Base-by-base conservation (phyloP, 2,797 vertebrate genomes). In the Coregonus ussuriensis region DNA sequence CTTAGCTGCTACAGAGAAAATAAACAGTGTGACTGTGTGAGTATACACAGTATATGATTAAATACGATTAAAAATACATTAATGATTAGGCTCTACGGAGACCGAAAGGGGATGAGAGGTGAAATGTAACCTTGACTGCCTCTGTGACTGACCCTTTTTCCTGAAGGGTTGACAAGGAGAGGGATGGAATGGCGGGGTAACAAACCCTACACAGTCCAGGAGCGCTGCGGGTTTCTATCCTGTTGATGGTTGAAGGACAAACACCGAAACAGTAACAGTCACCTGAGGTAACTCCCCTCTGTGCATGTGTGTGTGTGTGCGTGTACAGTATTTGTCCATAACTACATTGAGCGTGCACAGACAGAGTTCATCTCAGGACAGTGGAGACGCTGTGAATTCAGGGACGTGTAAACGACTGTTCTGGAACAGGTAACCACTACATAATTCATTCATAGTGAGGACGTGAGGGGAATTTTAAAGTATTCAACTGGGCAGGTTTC, bases 321-420 rank as follows among this genome's bases (percentile, higher is more conserved):
- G 72, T n/a, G 9, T 47, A 47, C 41, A 47, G 41, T 47, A 47
- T 13, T 15, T 74, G 72, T 62, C 11, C 52, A 21, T 35, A 16
- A 25, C 25, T 67, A 31, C 15, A 35, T 35, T 35, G 37, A 11
- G 37, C 3, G n/a, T 47, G 41, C 16, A 9, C 16, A 62, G 76
- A 54, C 21, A 3, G n/a, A 87, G 80, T 74, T 75, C 82, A 85
- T 74, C 62, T 83, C 66, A 82, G 88, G 85, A 88, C 87, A 89
- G 84, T 85, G 79, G 78, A 84, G 56, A 77, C 1, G n/a, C 74
- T 85, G 85, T 76, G 79, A 90, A 87, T 47, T 59, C 47, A 14
- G 76, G 67, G 79, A 84, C 69, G 71, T 78, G 73, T 47, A n/a
- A 66, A 47, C 7, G 47, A 21, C 81, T 82, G 70, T 80, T 84